Base-by-base conservation (phyloP, 64 coral and sea anemone species). In the Porites australiensis region DNA sequence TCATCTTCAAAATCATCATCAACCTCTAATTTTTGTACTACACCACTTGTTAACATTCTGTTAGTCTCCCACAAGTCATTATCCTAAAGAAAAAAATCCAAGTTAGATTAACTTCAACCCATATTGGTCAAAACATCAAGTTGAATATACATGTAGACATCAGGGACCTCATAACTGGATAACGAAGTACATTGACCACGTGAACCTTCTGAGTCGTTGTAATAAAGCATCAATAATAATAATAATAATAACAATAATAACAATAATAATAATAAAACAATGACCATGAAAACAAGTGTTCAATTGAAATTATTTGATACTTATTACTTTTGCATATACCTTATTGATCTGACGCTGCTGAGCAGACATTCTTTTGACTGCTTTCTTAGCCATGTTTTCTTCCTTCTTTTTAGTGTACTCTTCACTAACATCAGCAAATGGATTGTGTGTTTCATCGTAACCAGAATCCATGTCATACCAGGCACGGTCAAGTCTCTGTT, bases 381-480 rank as follows among this genome's bases (percentile, higher is more conserved):
- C 89, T 54, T 96, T 99, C 79, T 99, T 99, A 7, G 22, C 90
- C 23, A 99, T 79, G 64, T 70, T 88, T 89, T 99, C 98, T 62
- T 99, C 98, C 57, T 99, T 99, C 43, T 99, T 97, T 77, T 90
- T 97, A 18, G 92, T 96, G 65, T 97, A 99, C 48, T 99, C 98
- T 37, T 99, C 94, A 88, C 98, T 99, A 21, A 99, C 91, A 77
- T 99, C 91, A 15, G 98, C 94, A 88, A 99, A 99, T 51, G 98
- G 94, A 58, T 99, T 99, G 16, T 96, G 98, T 15, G 98, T 96
- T 59, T 99, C 98, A 89, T 99, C 98, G 46, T 99, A 95, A 47
- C 98, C 98, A 91, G 88, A 96, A 79, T 99, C 98, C 98, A 99
- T 96, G 15, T 99, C 98, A 89, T 99, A 99, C 98, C 98, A 99